Evolutionary conservation across 1,140 invertebrate genomes (phyloP).

Genomic region (Nymphalis io): DNA sequence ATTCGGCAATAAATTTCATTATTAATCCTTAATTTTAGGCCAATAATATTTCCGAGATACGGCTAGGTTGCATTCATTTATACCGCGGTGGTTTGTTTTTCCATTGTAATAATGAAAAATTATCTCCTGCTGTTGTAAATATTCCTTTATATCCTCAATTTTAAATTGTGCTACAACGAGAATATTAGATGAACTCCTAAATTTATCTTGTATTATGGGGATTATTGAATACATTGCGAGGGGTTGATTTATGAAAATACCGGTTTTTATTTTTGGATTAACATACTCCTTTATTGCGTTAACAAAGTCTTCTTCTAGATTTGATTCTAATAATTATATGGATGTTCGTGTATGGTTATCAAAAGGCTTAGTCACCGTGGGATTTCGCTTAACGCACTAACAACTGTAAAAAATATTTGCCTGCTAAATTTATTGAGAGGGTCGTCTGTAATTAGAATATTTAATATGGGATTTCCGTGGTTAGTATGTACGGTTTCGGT

Average conservation of each 20-base stretch:
- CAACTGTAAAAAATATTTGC: slow-evolving; percentile 31
- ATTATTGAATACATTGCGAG: slow-evolving; percentile 33
- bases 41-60: slow-evolving; percentile 28
- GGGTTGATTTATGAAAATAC: slow-evolving; percentile 25
- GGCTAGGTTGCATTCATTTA: slow-evolving; percentile 22
- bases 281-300: slow-evolving; percentile 36
- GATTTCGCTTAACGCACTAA: background rate
- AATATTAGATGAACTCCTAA: slow-evolving; percentile 1
- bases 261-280: slow-evolving; percentile 34
- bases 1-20: slow-evolving; percentile 21
- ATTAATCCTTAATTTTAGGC: slow-evolving; percentile 35
- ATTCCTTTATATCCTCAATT: slow-evolving; percentile 7
- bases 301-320: slow-evolving; percentile 33
- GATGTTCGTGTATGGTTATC: slow-evolving; percentile 31
- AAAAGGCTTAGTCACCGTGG: slow-evolving; percentile 28
- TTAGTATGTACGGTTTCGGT: slow-evolving; percentile 29
- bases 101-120: background rate
- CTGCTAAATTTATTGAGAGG: slow-evolving; percentile 37
- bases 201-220: slow-evolving; percentile 28
- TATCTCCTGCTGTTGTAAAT: background rate
- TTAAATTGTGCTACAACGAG: background rate
- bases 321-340: slow-evolving; percentile 32
- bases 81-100: slow-evolving; percentile 19
- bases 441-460: slow-evolving; percentile 37
- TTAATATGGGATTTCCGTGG: slow-evolving; percentile 35